Percentiles rank a stretch among this genome's conserved stretches.
Evolutionary conservation across 2,113 vertebrate genomes (phyloP).

Genomic region (Bubalus kerabau): DNA sequence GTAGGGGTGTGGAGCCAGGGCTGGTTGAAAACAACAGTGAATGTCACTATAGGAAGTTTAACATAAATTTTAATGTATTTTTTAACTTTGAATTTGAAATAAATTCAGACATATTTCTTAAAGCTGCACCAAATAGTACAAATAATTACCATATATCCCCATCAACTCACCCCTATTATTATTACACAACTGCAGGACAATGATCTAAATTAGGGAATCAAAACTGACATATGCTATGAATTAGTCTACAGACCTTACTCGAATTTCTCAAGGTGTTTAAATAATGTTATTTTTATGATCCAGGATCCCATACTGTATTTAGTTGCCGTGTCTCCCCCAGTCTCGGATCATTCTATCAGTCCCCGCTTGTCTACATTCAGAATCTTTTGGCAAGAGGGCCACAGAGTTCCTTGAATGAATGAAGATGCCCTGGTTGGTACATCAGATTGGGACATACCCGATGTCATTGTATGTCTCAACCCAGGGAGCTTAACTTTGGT

Average conservation of each 20-base stretch:
- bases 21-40: not conserved
- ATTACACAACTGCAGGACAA: not conserved
- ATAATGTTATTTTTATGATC: not conserved
- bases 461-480: fast-evolving
- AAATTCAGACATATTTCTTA: not conserved
- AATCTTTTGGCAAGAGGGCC: not conserved
- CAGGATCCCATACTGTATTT: not conserved
- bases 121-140: not conserved
- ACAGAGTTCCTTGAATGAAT: not conserved
- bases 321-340: not conserved
- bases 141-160: not conserved
- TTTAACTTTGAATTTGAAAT: not conserved
- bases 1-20: no score
- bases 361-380: not conserved
- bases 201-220: not conserved
- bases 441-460: not conserved
- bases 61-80: not conserved
- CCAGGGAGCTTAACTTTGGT: not conserved
- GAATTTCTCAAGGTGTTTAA: fast-evolving
- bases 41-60: not conserved
- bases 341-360: not conserved
- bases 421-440: not conserved
- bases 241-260: not conserved
- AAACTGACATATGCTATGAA: not conserved
- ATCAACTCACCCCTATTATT: not conserved